Evolutionary conservation across 2,888 invertebrate genomes (phyloP).

Genomic region (Drosophila recens): DNA sequence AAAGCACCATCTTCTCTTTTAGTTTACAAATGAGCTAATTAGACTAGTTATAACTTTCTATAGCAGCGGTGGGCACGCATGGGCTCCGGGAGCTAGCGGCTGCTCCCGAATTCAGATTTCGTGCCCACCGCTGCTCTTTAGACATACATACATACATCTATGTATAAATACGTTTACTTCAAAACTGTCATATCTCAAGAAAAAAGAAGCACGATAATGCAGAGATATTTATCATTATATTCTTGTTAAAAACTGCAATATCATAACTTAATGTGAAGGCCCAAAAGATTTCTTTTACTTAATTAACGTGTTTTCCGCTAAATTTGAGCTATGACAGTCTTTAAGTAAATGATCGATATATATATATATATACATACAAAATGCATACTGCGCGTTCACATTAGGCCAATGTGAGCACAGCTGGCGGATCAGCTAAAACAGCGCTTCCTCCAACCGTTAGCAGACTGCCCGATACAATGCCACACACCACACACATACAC

Average conservation of each 20-base stretch:
- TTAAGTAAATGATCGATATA: neutral
- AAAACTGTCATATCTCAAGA: neutral
- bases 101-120: too few species aligned
- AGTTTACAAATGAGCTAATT: constrained; percentile 28
- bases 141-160: neutral
- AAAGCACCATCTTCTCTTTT: constrained; percentile 18
- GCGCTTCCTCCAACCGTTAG: constrained; percentile 46
- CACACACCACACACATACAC: constrained; percentile 6
- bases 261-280: too few species aligned
- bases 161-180: neutral
- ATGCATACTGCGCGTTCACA: constrained; percentile 12
- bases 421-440: constrained; percentile 21
- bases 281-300: too few species aligned
- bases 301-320: too few species aligned
- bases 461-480: constrained; percentile 41
- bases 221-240: too few species aligned
- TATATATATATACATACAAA: neutral
- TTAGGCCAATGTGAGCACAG: constrained; percentile 38
- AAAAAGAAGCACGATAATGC: neutral
- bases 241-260: too few species aligned
- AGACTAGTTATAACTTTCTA: constrained; percentile 41
- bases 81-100: too few species aligned
- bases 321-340: neutral
- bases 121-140: neutral
- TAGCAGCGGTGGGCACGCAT: neutral